Percentiles rank a stretch among this genome's conserved stretches.
Evolutionary conservation across 2,113 vertebrate genomes (phyloP).

Genomic region (Corvus cornix): DNA sequence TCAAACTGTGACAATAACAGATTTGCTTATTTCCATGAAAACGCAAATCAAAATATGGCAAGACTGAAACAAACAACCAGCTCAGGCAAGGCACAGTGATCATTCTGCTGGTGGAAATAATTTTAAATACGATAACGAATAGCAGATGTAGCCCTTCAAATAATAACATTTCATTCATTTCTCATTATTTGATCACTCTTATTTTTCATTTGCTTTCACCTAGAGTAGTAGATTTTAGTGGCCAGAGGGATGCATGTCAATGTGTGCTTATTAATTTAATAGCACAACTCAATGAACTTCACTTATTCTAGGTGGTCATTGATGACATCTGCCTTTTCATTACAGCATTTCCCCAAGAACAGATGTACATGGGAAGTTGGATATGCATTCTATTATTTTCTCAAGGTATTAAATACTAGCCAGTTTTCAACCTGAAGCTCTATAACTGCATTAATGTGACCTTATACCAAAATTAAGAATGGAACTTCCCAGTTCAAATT

Average conservation of each 20-base stretch:
- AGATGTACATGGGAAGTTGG: rapidly evolving
- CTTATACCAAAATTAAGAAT: not conserved
- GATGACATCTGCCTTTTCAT: not conserved
- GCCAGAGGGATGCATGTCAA: not conserved
- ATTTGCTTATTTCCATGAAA: slow-evolving; percentile 30
- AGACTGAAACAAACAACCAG: slow-evolving; percentile 17
- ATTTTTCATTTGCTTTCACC: slow-evolving; percentile 17
- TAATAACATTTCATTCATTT: not conserved
- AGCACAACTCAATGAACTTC: not conserved
- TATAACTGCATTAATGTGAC: not conserved
- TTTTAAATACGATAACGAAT: not conserved
- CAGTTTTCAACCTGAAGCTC: not conserved
- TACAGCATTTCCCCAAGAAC: not conserved
- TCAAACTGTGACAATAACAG: slow-evolving; percentile 37
- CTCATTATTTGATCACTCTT: not conserved
- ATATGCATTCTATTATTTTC: not conserved
- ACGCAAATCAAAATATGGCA: slow-evolving; percentile 14
- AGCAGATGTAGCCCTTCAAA: slow-evolving; percentile 2
- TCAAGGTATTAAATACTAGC: not conserved
- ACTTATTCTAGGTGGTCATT: not conserved
- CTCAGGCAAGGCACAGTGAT: not conserved
- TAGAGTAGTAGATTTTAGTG: not conserved
- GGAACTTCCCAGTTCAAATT: not conserved
- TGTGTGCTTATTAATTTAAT: not conserved
- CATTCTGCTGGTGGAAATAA: not conserved